Evolutionary conservation across 2,797 vertebrate species (phyloP).

Genomic region (Rhincodon typus): DNA sequence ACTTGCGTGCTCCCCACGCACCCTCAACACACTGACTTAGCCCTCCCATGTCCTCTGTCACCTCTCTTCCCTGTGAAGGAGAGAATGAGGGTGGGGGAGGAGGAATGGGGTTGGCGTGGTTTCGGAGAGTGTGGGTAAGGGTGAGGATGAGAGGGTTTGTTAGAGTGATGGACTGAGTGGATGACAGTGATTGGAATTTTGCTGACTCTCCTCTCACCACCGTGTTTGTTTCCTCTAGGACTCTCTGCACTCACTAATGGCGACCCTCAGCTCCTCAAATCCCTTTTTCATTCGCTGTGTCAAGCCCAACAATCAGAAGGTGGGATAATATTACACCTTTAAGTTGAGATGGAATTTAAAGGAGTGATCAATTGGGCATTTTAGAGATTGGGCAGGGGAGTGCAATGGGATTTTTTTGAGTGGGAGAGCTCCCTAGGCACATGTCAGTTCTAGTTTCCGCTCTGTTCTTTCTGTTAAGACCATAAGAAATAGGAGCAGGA

Average conservation of each 20-base stretch:
- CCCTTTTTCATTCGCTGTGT: slow-evolving; percentile 91
- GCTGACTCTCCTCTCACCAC: neutral
- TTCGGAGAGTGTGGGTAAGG: too few species aligned
- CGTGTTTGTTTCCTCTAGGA: slow-evolving; percentile 59
- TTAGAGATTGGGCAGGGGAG: too few species aligned
- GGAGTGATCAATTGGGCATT: neutral
- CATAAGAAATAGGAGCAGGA: too few species aligned
- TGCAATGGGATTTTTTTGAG: too few species aligned
- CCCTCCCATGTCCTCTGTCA: neutral
- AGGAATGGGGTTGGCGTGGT: neutral
- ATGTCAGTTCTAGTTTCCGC: too few species aligned
- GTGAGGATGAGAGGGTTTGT: neutral
- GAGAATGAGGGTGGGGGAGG: neutral
- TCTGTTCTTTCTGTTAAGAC: too few species aligned
- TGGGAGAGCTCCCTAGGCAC: too few species aligned
- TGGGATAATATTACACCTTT: slow-evolving; percentile 45
- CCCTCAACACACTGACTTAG: too few species aligned
- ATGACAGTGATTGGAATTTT: neutral
- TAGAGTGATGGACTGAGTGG: neutral
- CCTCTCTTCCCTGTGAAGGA: neutral
- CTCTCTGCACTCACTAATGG: slow-evolving; percentile 85
- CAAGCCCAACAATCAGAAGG: slow-evolving; percentile 88
- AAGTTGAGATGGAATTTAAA: neutral
- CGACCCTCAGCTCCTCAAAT: slow-evolving; percentile 79
- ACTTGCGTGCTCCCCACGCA: too few species aligned